Evolutionary conservation across 2,888 invertebrate species (phyloP).

Genomic region (Caenorhabditis sp.): DNA sequence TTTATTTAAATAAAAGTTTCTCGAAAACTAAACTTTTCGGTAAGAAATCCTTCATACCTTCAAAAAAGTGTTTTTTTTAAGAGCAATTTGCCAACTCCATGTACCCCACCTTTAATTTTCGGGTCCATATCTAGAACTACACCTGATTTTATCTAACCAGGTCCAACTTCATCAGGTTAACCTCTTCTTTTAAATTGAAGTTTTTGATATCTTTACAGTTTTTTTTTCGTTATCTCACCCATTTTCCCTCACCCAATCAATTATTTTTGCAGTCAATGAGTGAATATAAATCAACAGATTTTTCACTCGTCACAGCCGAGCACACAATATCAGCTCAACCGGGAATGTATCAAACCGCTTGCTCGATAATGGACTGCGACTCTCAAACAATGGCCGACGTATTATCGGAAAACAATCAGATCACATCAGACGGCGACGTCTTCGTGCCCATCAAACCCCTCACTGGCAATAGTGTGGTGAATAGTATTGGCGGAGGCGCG

Average conservation of each 20-base stretch:
- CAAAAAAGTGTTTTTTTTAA: too few species aligned
- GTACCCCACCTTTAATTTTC: too few species aligned
- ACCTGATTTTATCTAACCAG: too few species aligned
- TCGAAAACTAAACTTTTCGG: too few species aligned
- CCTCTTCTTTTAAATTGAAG: too few species aligned
- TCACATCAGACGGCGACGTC: not conserved
- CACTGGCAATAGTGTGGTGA: not conserved
- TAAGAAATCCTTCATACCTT: too few species aligned
- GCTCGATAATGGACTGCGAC: conserved; percentile 11
- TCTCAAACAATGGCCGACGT: conserved; percentile 5
- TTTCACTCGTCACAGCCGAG: not conserved
- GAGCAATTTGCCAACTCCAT: too few species aligned
- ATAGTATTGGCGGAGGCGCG: not conserved
- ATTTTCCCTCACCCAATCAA: not conserved
- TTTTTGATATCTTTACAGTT: too few species aligned
- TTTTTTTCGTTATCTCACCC: too few species aligned
- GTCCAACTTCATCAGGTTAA: too few species aligned
- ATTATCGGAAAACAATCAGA: not conserved
- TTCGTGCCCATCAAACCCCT: not conserved
- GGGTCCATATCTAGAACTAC: too few species aligned
- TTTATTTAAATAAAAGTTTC: too few species aligned
- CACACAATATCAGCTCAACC: conserved; percentile 12
- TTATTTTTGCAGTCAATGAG: conserved; percentile 5
- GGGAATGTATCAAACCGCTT: conserved; percentile 11
- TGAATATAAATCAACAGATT: conserved; percentile 2